Percentiles rank a stretch among this genome's conserved stretches.
Evolutionary conservation across 2,888 invertebrate species (phyloP).

Genomic region (Nemoura dubitans): DNA sequence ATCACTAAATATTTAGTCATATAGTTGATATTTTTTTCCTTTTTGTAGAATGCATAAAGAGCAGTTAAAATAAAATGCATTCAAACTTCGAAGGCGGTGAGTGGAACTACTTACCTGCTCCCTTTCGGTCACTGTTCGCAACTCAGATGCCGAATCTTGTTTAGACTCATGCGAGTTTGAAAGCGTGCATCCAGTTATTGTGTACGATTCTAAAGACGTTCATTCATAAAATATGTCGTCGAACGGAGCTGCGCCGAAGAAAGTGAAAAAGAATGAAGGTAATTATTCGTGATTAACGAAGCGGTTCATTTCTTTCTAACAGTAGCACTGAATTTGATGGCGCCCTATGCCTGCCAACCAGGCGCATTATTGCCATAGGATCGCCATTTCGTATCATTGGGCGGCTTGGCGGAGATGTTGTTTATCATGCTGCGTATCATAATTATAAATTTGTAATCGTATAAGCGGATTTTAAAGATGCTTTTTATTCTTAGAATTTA

Average conservation of each 20-base stretch:
- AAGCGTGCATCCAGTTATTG: slow-evolving; percentile 22
- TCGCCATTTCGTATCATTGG: slow-evolving; percentile 42
- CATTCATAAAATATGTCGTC: slow-evolving; percentile 45
- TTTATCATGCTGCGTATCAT: not conserved
- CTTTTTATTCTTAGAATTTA: not conserved
- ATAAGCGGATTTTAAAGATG: not conserved
- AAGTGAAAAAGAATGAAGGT: slow-evolving; percentile 56
- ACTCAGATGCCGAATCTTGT: not conserved
- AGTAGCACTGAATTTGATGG: not conserved
- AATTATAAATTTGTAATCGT: not conserved
- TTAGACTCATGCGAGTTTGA: slow-evolving; percentile 32
- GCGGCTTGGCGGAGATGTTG: slow-evolving; percentile 4
- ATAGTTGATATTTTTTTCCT: not conserved
- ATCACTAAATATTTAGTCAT: not conserved
- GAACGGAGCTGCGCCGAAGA: slow-evolving; percentile 57
- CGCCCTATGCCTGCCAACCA: slow-evolving; percentile 35
- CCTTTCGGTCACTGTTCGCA: not conserved
- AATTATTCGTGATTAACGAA: not conserved
- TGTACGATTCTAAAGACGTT: not conserved
- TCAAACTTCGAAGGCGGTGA: slow-evolving; percentile 23
- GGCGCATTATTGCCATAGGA: slow-evolving; percentile 37
- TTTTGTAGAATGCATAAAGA: not conserved
- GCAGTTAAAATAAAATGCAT: not conserved
- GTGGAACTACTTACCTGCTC: not conserved
- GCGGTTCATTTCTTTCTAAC: not conserved